Conservation (phyloP, 2,888 invertebrate genomes). For the Disparrhopalites patrizii region DNA sequence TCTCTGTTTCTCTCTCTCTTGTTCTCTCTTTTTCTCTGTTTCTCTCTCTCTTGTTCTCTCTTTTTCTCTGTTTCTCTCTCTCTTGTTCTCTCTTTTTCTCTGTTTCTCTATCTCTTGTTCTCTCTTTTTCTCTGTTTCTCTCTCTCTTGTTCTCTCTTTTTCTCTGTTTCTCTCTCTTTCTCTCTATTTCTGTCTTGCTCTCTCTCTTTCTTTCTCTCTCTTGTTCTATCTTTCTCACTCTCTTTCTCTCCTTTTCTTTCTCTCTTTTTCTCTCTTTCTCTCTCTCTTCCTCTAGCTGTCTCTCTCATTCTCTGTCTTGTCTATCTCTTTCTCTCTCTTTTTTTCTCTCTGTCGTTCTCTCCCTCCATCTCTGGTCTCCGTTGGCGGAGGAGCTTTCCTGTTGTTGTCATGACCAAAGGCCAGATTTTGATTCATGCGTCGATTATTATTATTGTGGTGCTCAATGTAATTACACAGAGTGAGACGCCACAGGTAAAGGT, state of each 20-base stretch:
- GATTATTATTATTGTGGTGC: slow-evolving; percentile 35
- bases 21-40: background rate
- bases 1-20: background rate
- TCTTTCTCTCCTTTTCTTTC: no score
- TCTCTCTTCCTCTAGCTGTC: no score
- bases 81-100: slow-evolving; percentile 14
- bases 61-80: slow-evolving; percentile 8
- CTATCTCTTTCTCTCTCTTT: slow-evolving; percentile 12
- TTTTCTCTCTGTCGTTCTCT: background rate
- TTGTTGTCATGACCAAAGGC: slow-evolving; percentile 29
- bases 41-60: background rate
- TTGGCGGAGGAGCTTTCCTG: no score
- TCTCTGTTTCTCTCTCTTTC: background rate
- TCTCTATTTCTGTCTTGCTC: background rate
- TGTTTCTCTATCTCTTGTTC: background rate
- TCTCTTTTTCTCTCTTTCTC: background rate
- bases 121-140: slow-evolving; percentile 6
- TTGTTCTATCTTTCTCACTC: no score
- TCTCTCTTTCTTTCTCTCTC: no score
- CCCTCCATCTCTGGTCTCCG: no score
- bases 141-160: slow-evolving; percentile 17
- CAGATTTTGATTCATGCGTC: slow-evolving; percentile 33
- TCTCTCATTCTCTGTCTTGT: background rate
- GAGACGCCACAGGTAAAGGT: slow-evolving; percentile 36
- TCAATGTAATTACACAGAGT: slow-evolving; percentile 34